Percentiles rank a stretch among this genome's conserved stretches.
Evolutionary conservation across 2,888 invertebrate genomes (phyloP).

Genomic region (Tholera decimalis): DNA sequence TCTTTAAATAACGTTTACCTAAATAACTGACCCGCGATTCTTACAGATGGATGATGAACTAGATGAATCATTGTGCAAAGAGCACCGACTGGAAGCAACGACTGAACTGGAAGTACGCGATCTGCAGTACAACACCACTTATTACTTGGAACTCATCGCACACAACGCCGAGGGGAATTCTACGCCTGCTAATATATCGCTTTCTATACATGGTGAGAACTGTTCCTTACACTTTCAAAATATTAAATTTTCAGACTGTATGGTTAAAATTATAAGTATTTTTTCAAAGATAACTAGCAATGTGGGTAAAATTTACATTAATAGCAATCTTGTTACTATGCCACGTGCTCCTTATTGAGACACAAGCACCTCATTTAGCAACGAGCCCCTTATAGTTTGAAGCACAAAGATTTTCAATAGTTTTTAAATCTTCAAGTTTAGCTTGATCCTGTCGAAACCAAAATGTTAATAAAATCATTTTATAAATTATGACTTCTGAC

Average conservation of each 20-base stretch:
- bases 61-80: slow-evolving; percentile 70
- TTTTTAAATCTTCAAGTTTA: too few relatives aligned
- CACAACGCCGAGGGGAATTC: slow-evolving; percentile 84
- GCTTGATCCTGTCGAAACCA: too few relatives aligned
- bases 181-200: slow-evolving; percentile 72
- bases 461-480: too few relatives aligned
- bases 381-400: too few relatives aligned
- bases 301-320: too few relatives aligned
- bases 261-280: too few relatives aligned
- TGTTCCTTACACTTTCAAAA: neutral
- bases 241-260: neutral
- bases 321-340: too few relatives aligned
- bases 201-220: slow-evolving; percentile 68
- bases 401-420: too few relatives aligned
- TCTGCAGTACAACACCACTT: slow-evolving; percentile 78
- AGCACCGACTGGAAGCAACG: slow-evolving; percentile 64
- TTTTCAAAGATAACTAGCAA: too few relatives aligned
- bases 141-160: slow-evolving; percentile 80
- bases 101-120: slow-evolving; percentile 72
- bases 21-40: neutral
- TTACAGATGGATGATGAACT: slow-evolving; percentile 57
- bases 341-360: too few relatives aligned
- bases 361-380: too few relatives aligned
- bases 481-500: too few relatives aligned
- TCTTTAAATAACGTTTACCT: neutral